phyloP scores from a whole-genome alignment of 2,113 vertebrate genomes.

The Tringa solitaria region DNA sequence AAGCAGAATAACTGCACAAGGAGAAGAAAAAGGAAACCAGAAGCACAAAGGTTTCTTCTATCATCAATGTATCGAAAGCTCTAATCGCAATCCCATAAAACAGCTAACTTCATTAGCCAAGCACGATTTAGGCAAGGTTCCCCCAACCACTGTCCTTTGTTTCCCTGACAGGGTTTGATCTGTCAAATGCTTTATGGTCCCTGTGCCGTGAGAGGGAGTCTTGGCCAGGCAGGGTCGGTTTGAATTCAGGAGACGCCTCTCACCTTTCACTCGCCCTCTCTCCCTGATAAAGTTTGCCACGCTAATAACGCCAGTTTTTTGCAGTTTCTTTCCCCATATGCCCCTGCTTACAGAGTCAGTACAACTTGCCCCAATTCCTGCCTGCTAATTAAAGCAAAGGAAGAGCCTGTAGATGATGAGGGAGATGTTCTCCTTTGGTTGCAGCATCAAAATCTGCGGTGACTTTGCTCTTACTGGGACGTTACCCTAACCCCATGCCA shows the following conservation, averaged over 20 bases:
- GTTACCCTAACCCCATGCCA: background rate
- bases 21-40: background rate
- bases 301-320: background rate
- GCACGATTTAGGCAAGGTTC: background rate
- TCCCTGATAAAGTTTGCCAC: constrained; percentile 34
- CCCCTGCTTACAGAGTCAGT: background rate
- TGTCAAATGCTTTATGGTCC: background rate
- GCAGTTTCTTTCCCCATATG: background rate
- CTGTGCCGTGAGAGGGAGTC: background rate
- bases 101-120: background rate
- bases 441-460: background rate
- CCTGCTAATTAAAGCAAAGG: constrained; percentile 54
- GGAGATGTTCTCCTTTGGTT: background rate
- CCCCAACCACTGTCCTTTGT: background rate
- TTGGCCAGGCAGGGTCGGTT: constrained; percentile 24
- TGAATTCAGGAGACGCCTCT: constrained; percentile 17
- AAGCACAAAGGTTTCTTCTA: background rate
- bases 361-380: constrained; percentile 41
- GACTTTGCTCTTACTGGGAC: background rate
- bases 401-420: background rate
- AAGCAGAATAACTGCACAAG: background rate
- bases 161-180: constrained; percentile 25
- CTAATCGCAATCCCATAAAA: background rate
- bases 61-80: background rate
- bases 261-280: constrained; percentile 15